Conservation (phyloP, 2,113 vertebrate species). For the Oophaga pumilio region DNA sequence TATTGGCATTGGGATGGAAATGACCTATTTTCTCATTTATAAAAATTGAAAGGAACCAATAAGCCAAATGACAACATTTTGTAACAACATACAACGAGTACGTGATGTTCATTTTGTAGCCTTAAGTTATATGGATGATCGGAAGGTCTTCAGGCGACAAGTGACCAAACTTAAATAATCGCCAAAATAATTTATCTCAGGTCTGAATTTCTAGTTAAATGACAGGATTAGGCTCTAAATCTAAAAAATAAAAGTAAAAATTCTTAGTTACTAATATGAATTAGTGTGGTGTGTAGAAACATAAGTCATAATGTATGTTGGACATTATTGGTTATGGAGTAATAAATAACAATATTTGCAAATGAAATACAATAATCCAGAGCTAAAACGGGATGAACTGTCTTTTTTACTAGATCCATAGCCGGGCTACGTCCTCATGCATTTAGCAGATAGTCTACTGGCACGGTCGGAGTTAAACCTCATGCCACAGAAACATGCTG, state of each 20-base stretch:
- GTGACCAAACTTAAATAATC: background rate
- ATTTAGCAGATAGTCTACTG: background rate
- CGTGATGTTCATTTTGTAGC: too few relatives aligned
- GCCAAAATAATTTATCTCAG: too few relatives aligned
- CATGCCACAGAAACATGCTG: conserved; percentile 53
- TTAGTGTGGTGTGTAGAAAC: background rate
- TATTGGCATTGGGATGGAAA: too few relatives aligned
- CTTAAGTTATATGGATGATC: background rate
- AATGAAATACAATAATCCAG: background rate
- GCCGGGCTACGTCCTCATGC: background rate
- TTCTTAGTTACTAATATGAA: too few relatives aligned
- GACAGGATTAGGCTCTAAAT: background rate
- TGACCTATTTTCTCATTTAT: too few relatives aligned
- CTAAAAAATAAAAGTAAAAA: too few relatives aligned
- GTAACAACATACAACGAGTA: too few relatives aligned
- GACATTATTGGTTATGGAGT: background rate
- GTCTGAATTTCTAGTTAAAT: background rate
- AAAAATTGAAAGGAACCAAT: too few relatives aligned
- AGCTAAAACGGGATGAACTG: background rate
- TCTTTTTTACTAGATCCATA: background rate
- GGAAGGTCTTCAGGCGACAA: background rate
- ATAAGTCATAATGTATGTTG: background rate
- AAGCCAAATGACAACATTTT: too few relatives aligned
- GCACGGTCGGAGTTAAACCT: conserved; percentile 36
- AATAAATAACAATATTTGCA: background rate